A percentile compares a stretch with the other conserved stretches of the same genome.
Evolutionary conservation across 2,113 vertebrate species (phyloP).

Genomic region (Pheucticus melanocephalus): DNA sequence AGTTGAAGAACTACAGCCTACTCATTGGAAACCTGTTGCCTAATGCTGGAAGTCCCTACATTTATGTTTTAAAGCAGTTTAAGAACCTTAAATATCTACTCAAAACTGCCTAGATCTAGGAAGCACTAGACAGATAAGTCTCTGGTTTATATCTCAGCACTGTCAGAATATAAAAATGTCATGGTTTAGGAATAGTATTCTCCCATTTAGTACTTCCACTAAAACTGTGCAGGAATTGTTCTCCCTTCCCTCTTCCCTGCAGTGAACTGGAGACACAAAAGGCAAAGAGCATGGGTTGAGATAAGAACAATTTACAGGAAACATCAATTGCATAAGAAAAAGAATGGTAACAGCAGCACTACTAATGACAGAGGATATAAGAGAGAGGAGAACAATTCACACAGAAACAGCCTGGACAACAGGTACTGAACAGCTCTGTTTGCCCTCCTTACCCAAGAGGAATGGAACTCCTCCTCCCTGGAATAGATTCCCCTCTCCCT

Average conservation of each 20-base stretch:
- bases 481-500: background rate
- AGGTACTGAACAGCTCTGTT: background rate
- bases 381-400: background rate
- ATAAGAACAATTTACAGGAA: background rate
- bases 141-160: background rate
- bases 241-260: background rate
- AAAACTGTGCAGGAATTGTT: background rate
- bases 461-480: background rate
- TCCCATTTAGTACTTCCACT: background rate
- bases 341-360: background rate
- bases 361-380: background rate
- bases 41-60: background rate
- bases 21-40: background rate
- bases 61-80: background rate
- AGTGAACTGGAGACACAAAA: background rate
- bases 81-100: background rate
- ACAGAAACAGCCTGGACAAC: rapidly evolving
- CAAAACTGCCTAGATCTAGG: background rate
- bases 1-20: background rate
- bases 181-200: background rate
- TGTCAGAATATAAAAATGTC: background rate
- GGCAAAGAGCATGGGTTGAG: background rate
- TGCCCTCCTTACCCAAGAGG: background rate
- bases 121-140: background rate
- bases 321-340: background rate